phyloP scores from a whole-genome alignment of 2,888 invertebrate species.

The Euclidia mi region DNA sequence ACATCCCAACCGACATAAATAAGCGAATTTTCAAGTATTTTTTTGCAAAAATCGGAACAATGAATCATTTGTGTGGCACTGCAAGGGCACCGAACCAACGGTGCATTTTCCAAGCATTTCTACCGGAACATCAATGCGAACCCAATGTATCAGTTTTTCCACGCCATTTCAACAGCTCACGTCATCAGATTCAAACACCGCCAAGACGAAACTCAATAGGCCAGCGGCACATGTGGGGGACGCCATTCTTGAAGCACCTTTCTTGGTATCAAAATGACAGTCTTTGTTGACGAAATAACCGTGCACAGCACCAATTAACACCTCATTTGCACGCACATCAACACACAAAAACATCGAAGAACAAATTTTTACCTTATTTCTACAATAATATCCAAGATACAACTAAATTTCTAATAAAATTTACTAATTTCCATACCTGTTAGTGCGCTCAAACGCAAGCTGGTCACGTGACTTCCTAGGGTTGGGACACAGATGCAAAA shows the following conservation, averaged over 20 bases:
- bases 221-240: slow-evolving; percentile 92
- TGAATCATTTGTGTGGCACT: slow-evolving; percentile 83
- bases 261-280: slow-evolving; percentile 91
- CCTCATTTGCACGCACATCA: slow-evolving; percentile 73
- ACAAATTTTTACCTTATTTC: slow-evolving; percentile 80
- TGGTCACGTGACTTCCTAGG: slow-evolving; percentile 91
- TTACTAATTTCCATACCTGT: slow-evolving; percentile 91
- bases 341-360: slow-evolving; percentile 68
- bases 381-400: slow-evolving; percentile 74
- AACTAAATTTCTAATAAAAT: slow-evolving; percentile 84
- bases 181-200: slow-evolving; percentile 80
- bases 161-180: slow-evolving; percentile 74
- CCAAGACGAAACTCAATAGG: slow-evolving; percentile 82
- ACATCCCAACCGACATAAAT: slow-evolving; percentile 40
- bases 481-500: slow-evolving; percentile 64
- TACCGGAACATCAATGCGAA: slow-evolving; percentile 64
- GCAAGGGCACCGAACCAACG: slow-evolving; percentile 71
- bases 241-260: slow-evolving; percentile 93
- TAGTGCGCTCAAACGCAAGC: slow-evolving; percentile 93
- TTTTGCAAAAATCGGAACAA: slow-evolving; percentile 80
- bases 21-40: slow-evolving; percentile 66
- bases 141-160: slow-evolving; percentile 67
- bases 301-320: slow-evolving; percentile 79
- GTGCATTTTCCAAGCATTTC: slow-evolving; percentile 62
- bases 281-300: slow-evolving; percentile 85